Conservation (phyloP, 2,888 invertebrate species). For the Cryptosula pallasiana region DNA sequence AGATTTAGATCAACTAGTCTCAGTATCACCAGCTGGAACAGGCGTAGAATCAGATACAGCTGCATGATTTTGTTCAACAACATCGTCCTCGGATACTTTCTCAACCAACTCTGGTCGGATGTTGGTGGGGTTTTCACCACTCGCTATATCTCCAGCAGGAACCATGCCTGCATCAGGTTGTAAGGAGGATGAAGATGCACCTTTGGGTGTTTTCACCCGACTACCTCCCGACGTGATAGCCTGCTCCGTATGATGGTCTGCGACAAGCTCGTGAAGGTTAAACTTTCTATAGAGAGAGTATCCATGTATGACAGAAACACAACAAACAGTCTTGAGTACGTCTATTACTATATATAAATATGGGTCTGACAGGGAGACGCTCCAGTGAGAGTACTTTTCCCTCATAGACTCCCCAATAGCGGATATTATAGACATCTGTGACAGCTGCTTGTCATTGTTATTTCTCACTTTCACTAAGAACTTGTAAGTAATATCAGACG, state of each 20-base stretch:
- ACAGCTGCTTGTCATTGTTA: neutral
- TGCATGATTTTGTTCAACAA: too few species aligned
- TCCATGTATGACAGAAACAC: slow-evolving; percentile 9
- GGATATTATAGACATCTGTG: neutral
- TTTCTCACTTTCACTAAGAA: neutral
- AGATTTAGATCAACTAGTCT: too few species aligned
- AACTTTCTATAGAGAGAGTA: slow-evolving; percentile 9
- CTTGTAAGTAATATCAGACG: neutral
- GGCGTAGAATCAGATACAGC: too few species aligned
- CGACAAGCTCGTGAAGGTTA: slow-evolving; percentile 5
- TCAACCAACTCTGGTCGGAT: too few species aligned
- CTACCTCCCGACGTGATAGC: neutral
- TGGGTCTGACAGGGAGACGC: neutral
- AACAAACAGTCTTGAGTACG: slow-evolving; percentile 3
- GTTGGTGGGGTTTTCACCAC: too few species aligned
- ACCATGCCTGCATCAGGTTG: neutral
- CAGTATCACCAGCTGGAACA: too few species aligned
- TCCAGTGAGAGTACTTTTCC: neutral
- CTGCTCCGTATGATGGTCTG: neutral
- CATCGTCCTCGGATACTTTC: too few species aligned
- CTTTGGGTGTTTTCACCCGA: neutral
- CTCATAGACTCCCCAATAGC: neutral
- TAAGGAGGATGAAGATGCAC: neutral
- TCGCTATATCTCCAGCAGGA: too few species aligned
- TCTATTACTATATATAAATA: neutral